Base-by-base conservation (phyloP, 2,888 invertebrate genomes). In the Smittia aterrima region DNA sequence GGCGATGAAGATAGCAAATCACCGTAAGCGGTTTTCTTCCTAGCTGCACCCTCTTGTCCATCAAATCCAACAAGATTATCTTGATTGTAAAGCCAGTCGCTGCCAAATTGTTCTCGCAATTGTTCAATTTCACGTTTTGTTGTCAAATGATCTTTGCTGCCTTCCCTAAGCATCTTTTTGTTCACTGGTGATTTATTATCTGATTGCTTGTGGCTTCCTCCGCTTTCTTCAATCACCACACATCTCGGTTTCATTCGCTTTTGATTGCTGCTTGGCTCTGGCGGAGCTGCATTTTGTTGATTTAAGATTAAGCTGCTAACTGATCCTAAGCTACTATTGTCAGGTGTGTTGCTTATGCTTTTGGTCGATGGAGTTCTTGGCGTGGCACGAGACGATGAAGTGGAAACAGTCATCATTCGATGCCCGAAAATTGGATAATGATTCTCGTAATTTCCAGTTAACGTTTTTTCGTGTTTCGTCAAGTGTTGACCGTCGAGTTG, bases 111-210 rank as follows among this genome's bases (percentile, higher is more conserved):
- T 76, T 85, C 80, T 13, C 88, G 82, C 18, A 89, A 78, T 22
- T 82, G 84, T 77, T 88, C 84, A 75, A 89, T 85, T 79, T 87
- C 85, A 76, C 85, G 84, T 77, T 87, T 88, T 0, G 86, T 86
- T 77, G 86, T 86, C 75, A 88, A 80, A 78, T 88, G 86, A 72
- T 86, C 85, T 25, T 79, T 79, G 20, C 81, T 80, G 25, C 79
- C 78, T 75, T 81, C 72, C 16, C 20, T 62, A 1, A 72, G n/a
- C 1, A 20, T 1, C 38, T 22, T 62, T 20, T 62, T 72, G 13
- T 40, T 58, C 0, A 24, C 16, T n/a, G 62, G 58, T 3, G 58
- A 62, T n/a, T 58, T 72, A 7, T 11, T n/a, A 27, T 66, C 40
- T 6, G 20, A 18, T 53, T 54, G 9, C 18, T 54, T 32, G 16